Evolutionary conservation across 2,888 invertebrate species (phyloP).

Genomic region (Morpho deidamia): DNA sequence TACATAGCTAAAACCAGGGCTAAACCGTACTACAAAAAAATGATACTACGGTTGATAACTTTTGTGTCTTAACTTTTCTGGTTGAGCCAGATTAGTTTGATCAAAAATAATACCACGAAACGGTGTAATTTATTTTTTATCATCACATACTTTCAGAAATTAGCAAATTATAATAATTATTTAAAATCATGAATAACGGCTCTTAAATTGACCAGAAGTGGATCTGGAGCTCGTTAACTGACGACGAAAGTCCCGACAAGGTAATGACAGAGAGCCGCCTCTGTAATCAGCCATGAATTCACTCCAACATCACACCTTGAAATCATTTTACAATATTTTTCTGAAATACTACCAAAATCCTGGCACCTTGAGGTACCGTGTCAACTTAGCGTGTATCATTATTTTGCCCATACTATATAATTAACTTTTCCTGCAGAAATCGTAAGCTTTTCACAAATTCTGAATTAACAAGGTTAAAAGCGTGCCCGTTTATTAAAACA

Average conservation of each 20-base stretch:
- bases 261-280: slow-evolving; percentile 65
- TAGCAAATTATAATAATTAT: background rate
- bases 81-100: too few species aligned
- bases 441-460: slow-evolving; percentile 12
- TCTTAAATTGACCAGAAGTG: slow-evolving; percentile 23
- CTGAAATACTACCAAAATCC: slow-evolving; percentile 59
- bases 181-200: slow-evolving; percentile 12
- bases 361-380: slow-evolving; percentile 46
- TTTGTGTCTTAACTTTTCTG: too few species aligned
- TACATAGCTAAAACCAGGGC: too few species aligned
- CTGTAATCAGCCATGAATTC: slow-evolving; percentile 62
- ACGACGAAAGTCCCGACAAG: slow-evolving; percentile 40
- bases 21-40: too few species aligned
- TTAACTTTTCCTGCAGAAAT: slow-evolving; percentile 48
- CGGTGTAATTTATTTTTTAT: too few species aligned
- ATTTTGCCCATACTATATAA: slow-evolving; percentile 50
- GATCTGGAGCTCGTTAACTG: slow-evolving; percentile 49
- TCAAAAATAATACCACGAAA: too few species aligned
- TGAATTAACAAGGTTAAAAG: slow-evolving; percentile 7
- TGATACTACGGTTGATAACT: too few species aligned
- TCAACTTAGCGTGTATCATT: slow-evolving; percentile 61
- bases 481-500: too few species aligned
- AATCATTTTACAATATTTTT: slow-evolving; percentile 57
- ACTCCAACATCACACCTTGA: slow-evolving; percentile 62
- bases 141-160: background rate